Evolutionary conservation across 2,888 invertebrate species (phyloP), one percentile per base, ranked within the genome.

Genomic region (Fragum sueziense): DNA sequence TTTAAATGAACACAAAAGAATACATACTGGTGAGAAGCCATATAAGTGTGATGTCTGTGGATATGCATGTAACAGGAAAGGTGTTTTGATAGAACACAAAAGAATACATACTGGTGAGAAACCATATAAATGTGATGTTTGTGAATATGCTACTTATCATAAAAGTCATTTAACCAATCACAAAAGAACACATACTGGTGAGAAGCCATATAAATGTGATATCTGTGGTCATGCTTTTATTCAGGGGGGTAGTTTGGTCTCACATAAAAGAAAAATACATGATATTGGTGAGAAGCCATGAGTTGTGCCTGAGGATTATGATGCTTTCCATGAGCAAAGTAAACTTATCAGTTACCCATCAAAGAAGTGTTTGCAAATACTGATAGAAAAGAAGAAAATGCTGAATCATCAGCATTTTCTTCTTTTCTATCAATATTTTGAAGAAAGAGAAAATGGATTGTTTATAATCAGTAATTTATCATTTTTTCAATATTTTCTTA

Each of bases 161-260:
- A 57, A 57, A 2, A 2, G 14, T 27, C 2, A 27, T 57, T 57
- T 57, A 7, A 57, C 25, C 57, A 57, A 7, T 7, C 57, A 57
- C 27, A 57, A 57, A 57, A 25, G 57, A 57, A 57, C 27, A 57
- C 57, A 57, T 27, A 57, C 57, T 20, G 57, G 57, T 27, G 57
- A 57, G 27, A 27, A 57, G 25, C 25, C 57, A 27, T 57, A 57
- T 27, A 25, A 57, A 57, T 57, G 57, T 57, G 25, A 57, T 57
- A 14, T 57, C 25, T 57, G 25, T 57, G 25, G 27, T 25, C 25
- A 57, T 57, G 57, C 57, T 25, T 57, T 22, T 57, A 57, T 20
- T 57, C 3, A 25, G 9, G 25, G 25, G 25, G 25, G 14, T 57
- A 2, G 4, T 27, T 57, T 57, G 14, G n/a, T 57, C 22, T 25